Percentiles rank a stretch among this genome's conserved stretches.
Conservation (phyloP, 2,888 invertebrate genomes). For the Minunthozetes semirufus region DNA sequence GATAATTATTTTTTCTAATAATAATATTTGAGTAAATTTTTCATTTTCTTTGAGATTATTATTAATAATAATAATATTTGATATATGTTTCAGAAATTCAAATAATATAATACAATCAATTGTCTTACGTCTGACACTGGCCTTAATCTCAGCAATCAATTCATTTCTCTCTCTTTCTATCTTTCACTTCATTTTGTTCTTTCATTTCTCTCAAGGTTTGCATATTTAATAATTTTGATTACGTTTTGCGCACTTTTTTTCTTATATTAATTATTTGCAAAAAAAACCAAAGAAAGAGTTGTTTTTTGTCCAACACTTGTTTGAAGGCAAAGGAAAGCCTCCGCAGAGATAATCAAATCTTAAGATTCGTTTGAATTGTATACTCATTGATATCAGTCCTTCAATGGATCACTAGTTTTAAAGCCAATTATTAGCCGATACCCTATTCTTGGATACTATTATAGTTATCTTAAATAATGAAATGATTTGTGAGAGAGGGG, state of each 20-base stretch:
- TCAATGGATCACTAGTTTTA: background rate
- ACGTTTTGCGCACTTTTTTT: too few species aligned
- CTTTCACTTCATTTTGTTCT: background rate
- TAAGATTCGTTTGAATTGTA: background rate
- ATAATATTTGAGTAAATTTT: background rate
- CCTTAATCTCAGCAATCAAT: background rate
- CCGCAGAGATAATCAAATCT: background rate
- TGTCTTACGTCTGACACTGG: background rate
- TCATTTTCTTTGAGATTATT: background rate
- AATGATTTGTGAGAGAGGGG: background rate
- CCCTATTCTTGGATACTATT: background rate
- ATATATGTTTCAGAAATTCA: background rate
- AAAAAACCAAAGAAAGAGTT: background rate
- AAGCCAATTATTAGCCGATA: background rate
- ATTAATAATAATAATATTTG: background rate
- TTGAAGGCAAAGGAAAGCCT: background rate
- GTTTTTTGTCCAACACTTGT: background rate
- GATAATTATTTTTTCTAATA: background rate
- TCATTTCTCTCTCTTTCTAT: background rate
- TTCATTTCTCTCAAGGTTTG: background rate
- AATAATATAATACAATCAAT: background rate
- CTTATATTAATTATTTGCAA: background rate
- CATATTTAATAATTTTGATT: background rate
- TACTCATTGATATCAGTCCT: background rate
- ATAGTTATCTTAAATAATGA: background rate